Base-by-base conservation (phyloP, 2,113 vertebrate genomes). In the Actinemys pallida region DNA sequence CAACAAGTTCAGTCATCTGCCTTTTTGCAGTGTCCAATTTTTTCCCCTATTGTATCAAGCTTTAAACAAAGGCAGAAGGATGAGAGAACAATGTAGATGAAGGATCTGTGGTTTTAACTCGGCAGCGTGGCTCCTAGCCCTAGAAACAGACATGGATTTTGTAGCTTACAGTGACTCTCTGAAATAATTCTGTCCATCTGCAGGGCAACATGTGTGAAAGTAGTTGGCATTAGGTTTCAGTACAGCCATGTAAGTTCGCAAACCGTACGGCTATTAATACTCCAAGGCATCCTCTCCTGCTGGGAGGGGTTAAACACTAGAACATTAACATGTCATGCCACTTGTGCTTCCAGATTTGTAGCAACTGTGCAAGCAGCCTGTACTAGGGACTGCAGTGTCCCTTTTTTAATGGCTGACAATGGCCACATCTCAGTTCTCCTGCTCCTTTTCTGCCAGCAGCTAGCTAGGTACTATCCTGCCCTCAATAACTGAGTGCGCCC, bases 181-280 rank as follows among this genome's bases (percentile, higher is more conserved):
- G 24, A 84, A 81, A 86, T 22, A 39, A 39, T 53, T 52, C 75
- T 49, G 87, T 50, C 91, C 83, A 22, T 89, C 76, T 39, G 86
- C 80, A 39, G 91, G 84, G 56, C 1, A 78, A 81, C 76, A 83
- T 4, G 53, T 90, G 89, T 82, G 80, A 92, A 75, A 95, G 86
- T 2, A 10, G 72, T 62, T 8, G 80, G 92, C 4, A 4, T 86
- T 16, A 1, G 84, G 72, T 96, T 96, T 93, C 94, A 0, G 72
- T 62, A 54, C 95, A 83, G 90, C 78, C 76, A 1, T 84, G 89
- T 84, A 57, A 92, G 97, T 93, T 95, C 94, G 69, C 91, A 82
- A 91, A 86, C 76, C 81, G 25, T 49, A 83, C 2, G 4, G 84
- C 76, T 90, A 96, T 94, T 90, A 93, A 94, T 94, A 96, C 0